Evolutionary conservation across 2,113 vertebrate genomes (phyloP), one percentile per base, ranked within the genome.

Genomic region (Indicator maculatus): DNA sequence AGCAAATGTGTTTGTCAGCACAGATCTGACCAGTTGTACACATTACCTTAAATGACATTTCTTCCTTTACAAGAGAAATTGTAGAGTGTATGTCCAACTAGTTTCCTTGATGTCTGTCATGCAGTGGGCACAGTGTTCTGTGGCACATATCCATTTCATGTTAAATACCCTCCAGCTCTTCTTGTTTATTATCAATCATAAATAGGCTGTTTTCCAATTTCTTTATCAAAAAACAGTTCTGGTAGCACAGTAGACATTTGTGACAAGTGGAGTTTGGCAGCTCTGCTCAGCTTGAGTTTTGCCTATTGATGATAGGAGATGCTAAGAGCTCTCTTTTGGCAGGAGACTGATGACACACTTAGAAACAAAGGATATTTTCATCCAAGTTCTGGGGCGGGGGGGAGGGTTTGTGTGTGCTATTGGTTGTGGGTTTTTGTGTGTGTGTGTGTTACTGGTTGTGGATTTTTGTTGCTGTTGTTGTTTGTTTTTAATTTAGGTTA

Each of bases 21-120:
- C 77, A 82, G 86, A 89, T 88, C 81, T 93, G 59, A 93, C 71
- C 67, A 76, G 74, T 91, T 93, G 58, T 79, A 81, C 58, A 16
- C 26, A 12, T 95, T 92, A 95, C 91, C 88, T 96, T 92, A 95
- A 94, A 94, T 94, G 83, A 86, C 65, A 79, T 78, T 83, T 90
- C 74, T 90, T 88, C 41, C 24, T 5, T 95, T 95, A 36, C 41
- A 38, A 47, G 50, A 74, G 79, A 86, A 64, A 91, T n/a, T 67
- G 47, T 41, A 60, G 78, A 90, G 39, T 85, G 16, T 86, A 19
- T 39, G 70, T 91, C 65, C 69, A 75, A 78, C 28, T 55, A 12
- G 52, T 92, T 96, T 92, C 86, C 88, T 86, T 2, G 2, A 80
- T 86, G 92, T 38, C 75, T 86, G 88, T 82, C 61, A 84, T 26